Conservation (phyloP, 1,140 invertebrate genomes). For the Drosophila mauritiana region DNA sequence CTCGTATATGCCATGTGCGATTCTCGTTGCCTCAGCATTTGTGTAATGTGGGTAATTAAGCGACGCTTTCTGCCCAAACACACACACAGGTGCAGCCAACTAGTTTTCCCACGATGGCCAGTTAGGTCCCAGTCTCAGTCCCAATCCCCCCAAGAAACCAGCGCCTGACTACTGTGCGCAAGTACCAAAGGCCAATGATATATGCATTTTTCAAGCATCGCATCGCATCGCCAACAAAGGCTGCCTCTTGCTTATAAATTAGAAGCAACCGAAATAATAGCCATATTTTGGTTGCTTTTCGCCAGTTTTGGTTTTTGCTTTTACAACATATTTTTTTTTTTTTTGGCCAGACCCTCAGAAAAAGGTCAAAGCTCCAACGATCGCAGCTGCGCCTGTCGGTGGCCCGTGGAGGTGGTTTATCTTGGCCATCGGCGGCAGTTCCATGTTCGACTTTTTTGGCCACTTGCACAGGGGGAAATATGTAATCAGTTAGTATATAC, state of each 20-base stretch:
- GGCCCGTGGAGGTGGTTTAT: conserved; percentile 58
- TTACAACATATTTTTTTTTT: conserved; percentile 2
- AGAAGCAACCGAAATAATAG: conserved; percentile 80
- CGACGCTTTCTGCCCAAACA: conserved; percentile 49
- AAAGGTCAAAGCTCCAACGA: conserved; percentile 75
- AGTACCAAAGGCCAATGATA: conserved; percentile 80
- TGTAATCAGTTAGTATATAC: not conserved
- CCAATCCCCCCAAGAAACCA: not conserved
- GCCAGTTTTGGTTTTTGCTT: conserved; percentile 22
- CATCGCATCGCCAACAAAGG: conserved; percentile 38
- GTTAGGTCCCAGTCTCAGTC: conserved; percentile 4
- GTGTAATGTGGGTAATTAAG: conserved; percentile 80
- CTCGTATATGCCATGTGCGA: conserved; percentile 51
- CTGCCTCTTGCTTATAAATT: conserved; percentile 73
- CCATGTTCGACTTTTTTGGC: conserved; percentile 57
- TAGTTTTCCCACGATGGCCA: conserved; percentile 75
- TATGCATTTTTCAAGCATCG: conserved; percentile 73
- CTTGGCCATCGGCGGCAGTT: conserved; percentile 56
- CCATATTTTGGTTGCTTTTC: conserved; percentile 62
- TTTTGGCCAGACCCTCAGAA: conserved; percentile 70
- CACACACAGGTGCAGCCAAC: conserved; percentile 35
- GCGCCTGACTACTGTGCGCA: conserved; percentile 75
- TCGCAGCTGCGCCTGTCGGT: conserved; percentile 64
- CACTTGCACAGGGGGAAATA: conserved; percentile 9
- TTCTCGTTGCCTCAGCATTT: conserved; percentile 72